These are phyloP conservation scores for Formicarius rufipectus DNA, from an alignment of 2,113 vertebrate genomes.

Conservation along the genomic window DNA sequence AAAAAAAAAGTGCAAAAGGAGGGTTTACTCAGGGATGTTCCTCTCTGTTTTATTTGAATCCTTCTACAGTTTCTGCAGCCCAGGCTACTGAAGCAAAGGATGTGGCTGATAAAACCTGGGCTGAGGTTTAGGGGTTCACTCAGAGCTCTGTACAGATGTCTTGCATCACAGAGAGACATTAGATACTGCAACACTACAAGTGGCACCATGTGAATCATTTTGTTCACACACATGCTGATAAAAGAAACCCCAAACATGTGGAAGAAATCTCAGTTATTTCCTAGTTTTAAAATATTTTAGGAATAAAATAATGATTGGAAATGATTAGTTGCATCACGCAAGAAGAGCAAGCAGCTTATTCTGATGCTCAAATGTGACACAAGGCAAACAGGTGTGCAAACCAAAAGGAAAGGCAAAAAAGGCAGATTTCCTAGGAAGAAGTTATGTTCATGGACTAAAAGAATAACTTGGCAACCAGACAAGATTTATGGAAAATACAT, in stretches of 20 bases:
- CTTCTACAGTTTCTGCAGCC: neutral
- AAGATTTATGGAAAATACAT: neutral
- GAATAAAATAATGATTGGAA: neutral
- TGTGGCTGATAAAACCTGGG: neutral
- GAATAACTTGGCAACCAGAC: neutral
- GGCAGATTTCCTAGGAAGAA: neutral
- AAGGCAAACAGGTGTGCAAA: neutral
- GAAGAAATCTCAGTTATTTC: neutral
- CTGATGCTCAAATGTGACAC: neutral
- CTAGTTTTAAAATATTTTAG: neutral
- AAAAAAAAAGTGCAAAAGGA: neutral
- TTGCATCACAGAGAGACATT: neutral
- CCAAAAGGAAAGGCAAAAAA: neutral
- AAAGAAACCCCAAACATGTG: accelerated
- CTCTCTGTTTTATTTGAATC: neutral
- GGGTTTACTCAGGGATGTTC: neutral
- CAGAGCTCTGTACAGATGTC: neutral
- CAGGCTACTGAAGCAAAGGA: neutral
- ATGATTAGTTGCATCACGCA: neutral
- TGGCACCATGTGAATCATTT: neutral
- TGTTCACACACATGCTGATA: neutral
- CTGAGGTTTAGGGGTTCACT: neutral
- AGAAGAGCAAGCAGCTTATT: neutral
- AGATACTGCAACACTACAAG: neutral
- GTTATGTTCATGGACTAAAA: neutral